Evolutionary conservation across 2,113 vertebrate genomes (phyloP), one percentile per base, ranked within the genome.

Genomic region (Crocuta crocuta): DNA sequence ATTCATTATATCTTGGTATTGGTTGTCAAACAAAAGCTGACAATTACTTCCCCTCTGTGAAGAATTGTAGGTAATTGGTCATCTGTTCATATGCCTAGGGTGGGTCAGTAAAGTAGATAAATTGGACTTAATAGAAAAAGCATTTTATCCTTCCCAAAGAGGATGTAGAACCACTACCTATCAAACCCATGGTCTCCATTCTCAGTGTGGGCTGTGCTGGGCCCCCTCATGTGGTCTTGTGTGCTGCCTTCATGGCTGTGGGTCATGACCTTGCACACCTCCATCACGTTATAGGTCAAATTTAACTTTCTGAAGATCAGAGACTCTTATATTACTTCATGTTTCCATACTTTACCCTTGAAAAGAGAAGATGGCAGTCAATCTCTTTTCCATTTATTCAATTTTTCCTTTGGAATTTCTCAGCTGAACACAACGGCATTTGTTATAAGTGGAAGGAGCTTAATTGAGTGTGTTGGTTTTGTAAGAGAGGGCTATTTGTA

Each of bases 381-480:
- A 26, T 93, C 50, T 39, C 33, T 95, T 55, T 79, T 73, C 84
- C 23, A 15, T 74, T 92, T 80, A 70, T 53, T 91, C 76, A 82
- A 1, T 55, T 82, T 95, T 87, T 39, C 13, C 53, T 84, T 93
- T 91, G 80, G 28, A 88, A 88, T 95, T 74, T 88, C 58, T 94
- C 39, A 73, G 50, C n/a, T 55, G 86, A 95, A 91, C 83, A 85
- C 91, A 91, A 68, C 24, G 95, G 39, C 43, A 79, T 95, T 94
- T 96, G 45, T 89, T 92, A 15, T 53, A 70, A 95, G 21, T 95
- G 55, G 71, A 95, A 91, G 55, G 68, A 78, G 13, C 48, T 97
- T 97, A 91, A 97, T 91, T 91, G 95, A 96, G 71, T 74, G 16
- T 73, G 53, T 89, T 97, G 43, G 16, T 94, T 97, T 94, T 85